Conservation (phyloP, 2,797 vertebrate genomes). For the Hypotaenidia okinawae region DNA sequence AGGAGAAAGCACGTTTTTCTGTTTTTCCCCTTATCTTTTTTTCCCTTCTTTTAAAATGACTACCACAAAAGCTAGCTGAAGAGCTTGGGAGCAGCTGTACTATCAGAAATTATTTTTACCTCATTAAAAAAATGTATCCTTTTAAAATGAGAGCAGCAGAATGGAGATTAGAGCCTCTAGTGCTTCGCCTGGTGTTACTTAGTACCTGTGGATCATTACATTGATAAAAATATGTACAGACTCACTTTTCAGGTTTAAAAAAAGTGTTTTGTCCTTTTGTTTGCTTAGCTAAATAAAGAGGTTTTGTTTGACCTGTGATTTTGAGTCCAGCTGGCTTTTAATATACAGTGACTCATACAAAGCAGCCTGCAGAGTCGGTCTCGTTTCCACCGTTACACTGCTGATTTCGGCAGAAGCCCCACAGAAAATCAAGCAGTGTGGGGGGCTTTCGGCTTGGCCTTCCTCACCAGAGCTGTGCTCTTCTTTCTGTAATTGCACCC, state of each 20-base stretch:
- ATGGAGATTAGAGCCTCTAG: not conserved
- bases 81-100: not conserved
- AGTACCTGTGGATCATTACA: conserved; percentile 38
- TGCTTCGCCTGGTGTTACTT: not conserved
- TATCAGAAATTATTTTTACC: conserved; percentile 24
- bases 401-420: not conserved
- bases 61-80: not conserved
- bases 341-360: conserved; percentile 50
- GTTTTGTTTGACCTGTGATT: conserved; percentile 63
- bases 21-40: not conserved
- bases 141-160: not conserved
- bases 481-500: not conserved
- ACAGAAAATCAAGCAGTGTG: not conserved
- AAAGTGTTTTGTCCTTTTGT: conserved; percentile 62
- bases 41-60: not conserved
- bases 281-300: conserved; percentile 64
- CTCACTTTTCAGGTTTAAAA: conserved; percentile 47
- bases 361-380: conserved; percentile 14
- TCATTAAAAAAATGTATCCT: not conserved
- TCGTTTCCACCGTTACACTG: not conserved
- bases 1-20: not conserved
- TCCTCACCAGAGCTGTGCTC: not conserved
- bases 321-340: conserved; percentile 61
- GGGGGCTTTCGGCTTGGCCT: rapidly evolving
- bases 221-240: conserved; percentile 63